Base-by-base conservation (phyloP, 1,140 invertebrate genomes). In the Pygmarrhopalites habei region DNA sequence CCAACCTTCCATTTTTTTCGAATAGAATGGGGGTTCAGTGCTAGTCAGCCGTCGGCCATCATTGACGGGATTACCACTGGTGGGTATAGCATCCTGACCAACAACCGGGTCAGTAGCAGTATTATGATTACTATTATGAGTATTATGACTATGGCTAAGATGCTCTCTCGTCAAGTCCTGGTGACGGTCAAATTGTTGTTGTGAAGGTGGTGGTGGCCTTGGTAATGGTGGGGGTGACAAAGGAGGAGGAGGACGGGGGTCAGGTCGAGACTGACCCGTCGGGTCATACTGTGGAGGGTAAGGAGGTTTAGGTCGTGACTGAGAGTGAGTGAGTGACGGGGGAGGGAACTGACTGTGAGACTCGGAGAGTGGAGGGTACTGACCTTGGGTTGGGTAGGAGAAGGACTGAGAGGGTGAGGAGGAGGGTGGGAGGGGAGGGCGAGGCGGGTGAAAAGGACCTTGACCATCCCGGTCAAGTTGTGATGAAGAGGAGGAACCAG, bases 1-100 rank as follows among this genome's bases (percentile, higher is more conserved):
- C 51, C 56, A 23, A 69, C 67, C 64, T 65, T 69, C 67, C 64
- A 49, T 65, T 60, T 58, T 53, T 21, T 58, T 60, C 57, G 65
- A 63, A 60, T 68, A 68, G 29, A 32, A 68, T 21, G 67, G 67
- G 58, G 59, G 59, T 25, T 64, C 47, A 35, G 21, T 43, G 17
- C 14, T 43, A 17, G 41, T 5, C 35, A 26, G 5, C 3, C 57
- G 57, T 53, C 51, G 51, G 53, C 39, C 53, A 56, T 56, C 53
- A 56, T 56, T 35, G 30, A 56, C 53, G 53, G 53, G 7, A 26
- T n/a, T 52, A 52, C 44, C 44, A 53, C 23, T 12, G 25, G 32
- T 35, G 32, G 32, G 32, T 35, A 15, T 7, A 7, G 32, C 5
- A 35, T 7, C 5, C 5, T 35, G 5, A 35, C 15, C 15, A 35